These are phyloP conservation scores for Taenioides sp. DNA, from an alignment of 2,797 vertebrate genomes.

Conservation along the genomic window DNA sequence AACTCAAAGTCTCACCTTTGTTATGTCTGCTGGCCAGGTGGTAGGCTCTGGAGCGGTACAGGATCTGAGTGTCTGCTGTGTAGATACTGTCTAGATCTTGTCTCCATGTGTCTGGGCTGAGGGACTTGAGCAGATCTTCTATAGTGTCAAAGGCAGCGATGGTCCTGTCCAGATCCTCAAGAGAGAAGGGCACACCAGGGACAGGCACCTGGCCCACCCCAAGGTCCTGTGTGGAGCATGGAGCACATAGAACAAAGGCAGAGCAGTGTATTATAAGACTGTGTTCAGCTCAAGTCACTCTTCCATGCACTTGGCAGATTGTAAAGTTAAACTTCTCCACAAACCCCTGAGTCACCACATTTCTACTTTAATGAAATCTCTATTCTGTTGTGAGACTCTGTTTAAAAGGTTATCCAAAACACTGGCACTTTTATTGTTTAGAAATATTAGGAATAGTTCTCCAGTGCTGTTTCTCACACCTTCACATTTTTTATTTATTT, in stretches of 20 bases:
- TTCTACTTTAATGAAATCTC: not conserved
- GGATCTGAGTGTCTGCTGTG: slow-evolving; percentile 80
- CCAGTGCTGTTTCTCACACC: not conserved
- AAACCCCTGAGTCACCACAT: slow-evolving; percentile 4
- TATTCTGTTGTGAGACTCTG: not conserved
- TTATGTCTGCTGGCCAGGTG: slow-evolving; percentile 82
- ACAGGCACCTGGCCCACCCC: slow-evolving; percentile 49
- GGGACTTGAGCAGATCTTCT: slow-evolving; percentile 87
- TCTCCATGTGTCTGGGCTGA: slow-evolving; percentile 91
- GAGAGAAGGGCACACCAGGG: slow-evolving; percentile 82
- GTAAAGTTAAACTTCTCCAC: not conserved
- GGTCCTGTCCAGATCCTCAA: slow-evolving; percentile 86
- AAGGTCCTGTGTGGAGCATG: slow-evolving; percentile 43
- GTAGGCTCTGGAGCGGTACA: slow-evolving; percentile 86
- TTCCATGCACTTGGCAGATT: not conserved
- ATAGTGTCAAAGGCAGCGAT: slow-evolving; percentile 90
- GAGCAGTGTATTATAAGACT: not conserved
- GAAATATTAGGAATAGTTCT: not conserved
- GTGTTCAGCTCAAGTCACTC: not conserved
- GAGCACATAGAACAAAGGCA: slow-evolving; percentile 6
- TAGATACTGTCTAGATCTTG: slow-evolving; percentile 91
- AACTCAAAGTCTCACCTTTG: slow-evolving; percentile 80
- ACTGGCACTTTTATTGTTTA: not conserved
- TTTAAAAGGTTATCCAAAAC: not conserved
- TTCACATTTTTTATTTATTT: not conserved